Evolutionary conservation across 1,140 invertebrate species (phyloP).

Genomic region (Hormaphis cornu): DNA sequence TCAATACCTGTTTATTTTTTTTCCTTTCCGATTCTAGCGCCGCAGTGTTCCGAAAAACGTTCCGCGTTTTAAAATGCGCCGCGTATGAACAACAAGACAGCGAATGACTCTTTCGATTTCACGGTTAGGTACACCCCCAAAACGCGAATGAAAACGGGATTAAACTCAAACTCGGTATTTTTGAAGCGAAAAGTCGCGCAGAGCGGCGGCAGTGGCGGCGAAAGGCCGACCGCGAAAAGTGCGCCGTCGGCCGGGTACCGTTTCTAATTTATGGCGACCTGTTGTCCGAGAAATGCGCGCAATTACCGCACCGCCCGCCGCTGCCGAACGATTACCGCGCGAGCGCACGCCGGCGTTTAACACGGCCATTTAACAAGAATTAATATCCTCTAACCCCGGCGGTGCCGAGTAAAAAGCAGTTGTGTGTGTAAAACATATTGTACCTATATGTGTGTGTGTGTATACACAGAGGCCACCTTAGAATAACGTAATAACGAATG

Average conservation of each 20-base stretch:
- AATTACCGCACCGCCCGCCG: constrained; percentile 21
- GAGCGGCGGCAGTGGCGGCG: neutral
- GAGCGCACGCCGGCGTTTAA: constrained; percentile 21
- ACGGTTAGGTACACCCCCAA: too few relatives aligned
- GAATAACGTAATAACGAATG: too few relatives aligned
- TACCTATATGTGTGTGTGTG: neutral
- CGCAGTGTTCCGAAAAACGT: too few relatives aligned
- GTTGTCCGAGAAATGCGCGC: constrained; percentile 30
- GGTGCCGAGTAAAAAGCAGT: neutral
- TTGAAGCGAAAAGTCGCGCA: too few relatives aligned
- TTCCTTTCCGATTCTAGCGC: too few relatives aligned
- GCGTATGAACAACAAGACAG: too few relatives aligned
- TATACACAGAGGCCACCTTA: too few relatives aligned
- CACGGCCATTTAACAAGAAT: constrained; percentile 32
- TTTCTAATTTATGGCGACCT: constrained; percentile 32
- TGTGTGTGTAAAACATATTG: neutral
- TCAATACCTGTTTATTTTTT: too few relatives aligned
- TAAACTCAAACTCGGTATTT: too few relatives aligned
- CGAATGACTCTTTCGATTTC: too few relatives aligned
- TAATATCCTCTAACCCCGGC: constrained; percentile 16
- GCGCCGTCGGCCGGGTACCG: neutral
- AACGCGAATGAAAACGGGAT: too few relatives aligned
- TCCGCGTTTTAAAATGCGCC: too few relatives aligned
- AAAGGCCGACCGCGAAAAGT: neutral
- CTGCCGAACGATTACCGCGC: constrained; percentile 19